Evolutionary conservation across 2,797 vertebrate species (phyloP).

Genomic region (Echeneis naucrates): DNA sequence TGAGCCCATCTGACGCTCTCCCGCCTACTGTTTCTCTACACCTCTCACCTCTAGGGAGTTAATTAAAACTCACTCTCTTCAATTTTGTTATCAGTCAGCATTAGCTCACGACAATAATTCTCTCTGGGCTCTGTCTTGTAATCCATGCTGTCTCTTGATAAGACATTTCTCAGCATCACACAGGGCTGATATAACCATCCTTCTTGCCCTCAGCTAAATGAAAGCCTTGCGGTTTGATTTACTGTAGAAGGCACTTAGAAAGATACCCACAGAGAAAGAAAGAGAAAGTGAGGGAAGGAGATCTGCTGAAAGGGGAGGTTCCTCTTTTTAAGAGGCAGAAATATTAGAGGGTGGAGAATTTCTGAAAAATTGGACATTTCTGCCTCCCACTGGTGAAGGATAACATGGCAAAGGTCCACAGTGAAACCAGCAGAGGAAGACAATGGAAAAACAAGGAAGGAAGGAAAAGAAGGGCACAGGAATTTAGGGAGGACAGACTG

Average conservation of each 20-base stretch:
- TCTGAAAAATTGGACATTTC: constrained; percentile 34
- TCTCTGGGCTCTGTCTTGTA: neutral
- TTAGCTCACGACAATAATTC: constrained; percentile 9
- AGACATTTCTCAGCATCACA: constrained; percentile 57
- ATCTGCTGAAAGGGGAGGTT: constrained; percentile 47
- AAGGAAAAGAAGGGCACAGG: neutral
- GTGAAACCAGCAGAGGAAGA: neutral
- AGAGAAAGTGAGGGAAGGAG: constrained; percentile 18
- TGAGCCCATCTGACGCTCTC: constrained; percentile 19
- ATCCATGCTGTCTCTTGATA: constrained; percentile 27
- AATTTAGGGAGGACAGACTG: neutral
- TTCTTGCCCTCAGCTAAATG: constrained; percentile 66
- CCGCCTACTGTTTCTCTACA: constrained; percentile 11
- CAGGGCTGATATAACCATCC: constrained; percentile 68
- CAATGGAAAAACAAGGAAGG: neutral
- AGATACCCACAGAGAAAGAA: constrained; percentile 66
- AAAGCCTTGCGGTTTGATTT: constrained; percentile 83
- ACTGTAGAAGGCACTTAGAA: constrained; percentile 83
- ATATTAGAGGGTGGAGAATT: constrained; percentile 21
- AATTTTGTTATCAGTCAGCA: constrained; percentile 40
- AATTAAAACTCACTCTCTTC: constrained; percentile 46
- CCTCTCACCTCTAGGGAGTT: constrained; percentile 11
- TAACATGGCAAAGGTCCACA: constrained; percentile 20
- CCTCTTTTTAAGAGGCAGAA: constrained; percentile 45
- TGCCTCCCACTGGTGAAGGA: constrained; percentile 71